These are phyloP conservation scores for Megaleporinus macrocephalus DNA, from an alignment of 2,113 vertebrate species.

Conservation along the genomic window DNA sequence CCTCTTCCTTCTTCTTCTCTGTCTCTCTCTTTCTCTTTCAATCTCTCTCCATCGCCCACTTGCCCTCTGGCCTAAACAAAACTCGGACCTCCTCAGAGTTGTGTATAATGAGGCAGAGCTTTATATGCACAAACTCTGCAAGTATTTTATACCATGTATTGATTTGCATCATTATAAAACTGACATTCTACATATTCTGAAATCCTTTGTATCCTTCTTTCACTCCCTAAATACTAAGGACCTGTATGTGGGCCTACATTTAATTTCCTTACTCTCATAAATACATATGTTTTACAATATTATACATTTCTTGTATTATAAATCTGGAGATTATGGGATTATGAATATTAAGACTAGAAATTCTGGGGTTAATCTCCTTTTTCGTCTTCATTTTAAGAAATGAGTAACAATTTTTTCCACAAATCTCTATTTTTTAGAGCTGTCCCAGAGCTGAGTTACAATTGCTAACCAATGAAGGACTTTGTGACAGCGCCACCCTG, in stretches of 20 bases:
- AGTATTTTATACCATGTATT: constrained; percentile 13
- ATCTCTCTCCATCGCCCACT: not conserved
- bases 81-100: constrained; percentile 26
- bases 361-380: too few species aligned
- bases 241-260: not conserved
- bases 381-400: too few species aligned
- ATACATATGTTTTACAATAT: too few species aligned
- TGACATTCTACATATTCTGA: not conserved
- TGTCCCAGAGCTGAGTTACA: too few species aligned
- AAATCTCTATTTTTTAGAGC: too few species aligned
- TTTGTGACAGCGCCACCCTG: too few species aligned
- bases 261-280: not conserved
- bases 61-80: constrained; percentile 43
- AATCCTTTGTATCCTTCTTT: not conserved
- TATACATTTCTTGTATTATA: too few species aligned
- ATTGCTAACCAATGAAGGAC: too few species aligned
- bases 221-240: not conserved
- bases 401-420: too few species aligned
- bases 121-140: not conserved
- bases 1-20: constrained; percentile 7
- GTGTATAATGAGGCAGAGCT: constrained; percentile 9
- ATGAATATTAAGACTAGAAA: too few species aligned
- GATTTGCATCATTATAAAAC: constrained; percentile 21
- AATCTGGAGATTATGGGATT: too few species aligned
- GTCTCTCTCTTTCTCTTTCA: constrained; percentile 8